A percentile compares a stretch with the other conserved stretches of the same genome.
These are phyloP conservation scores for Colaptes auratus DNA, from an alignment of 2,113 vertebrate genomes.

Conservation along the genomic window DNA sequence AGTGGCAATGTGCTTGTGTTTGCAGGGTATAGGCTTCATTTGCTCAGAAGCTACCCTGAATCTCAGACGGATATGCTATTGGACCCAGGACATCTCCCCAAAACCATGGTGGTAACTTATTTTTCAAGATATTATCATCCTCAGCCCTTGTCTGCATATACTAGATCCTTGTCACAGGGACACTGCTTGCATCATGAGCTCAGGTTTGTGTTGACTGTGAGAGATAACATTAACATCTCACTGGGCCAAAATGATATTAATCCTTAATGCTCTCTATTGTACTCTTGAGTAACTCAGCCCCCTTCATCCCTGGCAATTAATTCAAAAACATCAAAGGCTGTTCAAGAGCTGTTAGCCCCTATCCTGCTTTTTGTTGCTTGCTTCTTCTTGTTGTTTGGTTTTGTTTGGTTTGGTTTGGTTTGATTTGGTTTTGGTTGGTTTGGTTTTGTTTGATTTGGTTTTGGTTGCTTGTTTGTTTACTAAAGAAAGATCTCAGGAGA, in stretches of 20 bases:
- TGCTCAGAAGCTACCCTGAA: background rate
- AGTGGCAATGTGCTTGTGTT: background rate
- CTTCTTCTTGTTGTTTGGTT: too few species aligned
- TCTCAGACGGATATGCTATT: background rate
- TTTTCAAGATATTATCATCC: background rate
- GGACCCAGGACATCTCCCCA: background rate
- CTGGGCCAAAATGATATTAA: background rate
- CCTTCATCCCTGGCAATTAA: background rate
- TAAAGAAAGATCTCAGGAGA: background rate
- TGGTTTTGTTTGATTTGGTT: too few species aligned
- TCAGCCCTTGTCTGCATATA: background rate
- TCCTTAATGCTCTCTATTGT: background rate
- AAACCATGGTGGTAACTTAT: background rate
- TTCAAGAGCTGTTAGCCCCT: conserved; percentile 1
- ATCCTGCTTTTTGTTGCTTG: background rate
- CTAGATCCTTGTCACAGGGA: background rate
- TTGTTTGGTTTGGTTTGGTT: too few species aligned
- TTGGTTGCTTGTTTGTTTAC: background rate
- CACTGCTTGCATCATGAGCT: background rate
- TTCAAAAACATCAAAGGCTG: background rate
- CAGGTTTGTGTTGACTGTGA: background rate
- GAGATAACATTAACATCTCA: background rate
- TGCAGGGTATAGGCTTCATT: background rate
- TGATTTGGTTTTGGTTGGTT: too few species aligned
- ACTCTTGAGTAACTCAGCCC: background rate